Evolutionary conservation across 2,113 vertebrate species (phyloP).

Genomic region (Bolborhynchus lineola): DNA sequence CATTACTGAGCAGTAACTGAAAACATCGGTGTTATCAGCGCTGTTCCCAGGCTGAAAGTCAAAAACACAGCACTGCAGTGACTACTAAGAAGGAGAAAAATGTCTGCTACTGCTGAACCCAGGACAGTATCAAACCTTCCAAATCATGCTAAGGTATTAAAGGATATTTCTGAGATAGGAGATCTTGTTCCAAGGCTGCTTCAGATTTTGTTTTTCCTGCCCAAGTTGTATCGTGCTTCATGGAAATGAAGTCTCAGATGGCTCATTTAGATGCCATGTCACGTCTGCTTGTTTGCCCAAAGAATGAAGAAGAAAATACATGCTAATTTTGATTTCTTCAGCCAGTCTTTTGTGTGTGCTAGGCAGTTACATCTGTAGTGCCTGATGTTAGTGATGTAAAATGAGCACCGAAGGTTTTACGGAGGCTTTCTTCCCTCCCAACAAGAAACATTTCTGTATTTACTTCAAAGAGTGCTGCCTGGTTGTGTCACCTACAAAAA

Average conservation of each 20-base stretch:
- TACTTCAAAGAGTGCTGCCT: background rate
- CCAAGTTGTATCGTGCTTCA: background rate
- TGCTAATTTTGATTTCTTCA: background rate
- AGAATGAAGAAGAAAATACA: background rate
- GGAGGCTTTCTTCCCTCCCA: background rate
- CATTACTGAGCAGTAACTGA: too few species aligned
- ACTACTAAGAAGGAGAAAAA: too few species aligned
- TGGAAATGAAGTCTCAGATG: background rate
- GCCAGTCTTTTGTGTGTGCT: background rate
- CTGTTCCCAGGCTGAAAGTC: too few species aligned
- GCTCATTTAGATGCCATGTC: background rate
- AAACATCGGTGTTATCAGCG: too few species aligned
- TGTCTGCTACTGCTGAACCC: too few species aligned
- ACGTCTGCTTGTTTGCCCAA: background rate
- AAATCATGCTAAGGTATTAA: background rate
- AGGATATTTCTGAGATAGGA: background rate
- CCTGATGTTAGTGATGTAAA: background rate
- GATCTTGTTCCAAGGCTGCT: background rate
- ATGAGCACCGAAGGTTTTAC: background rate
- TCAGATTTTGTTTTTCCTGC: background rate
- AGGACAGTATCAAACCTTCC: background rate
- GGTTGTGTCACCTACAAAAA: background rate
- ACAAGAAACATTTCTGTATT: background rate
- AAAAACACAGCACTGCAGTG: too few species aligned
- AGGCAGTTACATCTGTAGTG: background rate